Conservation (phyloP, 2,113 vertebrate species). For the Marmota monax region DNA sequence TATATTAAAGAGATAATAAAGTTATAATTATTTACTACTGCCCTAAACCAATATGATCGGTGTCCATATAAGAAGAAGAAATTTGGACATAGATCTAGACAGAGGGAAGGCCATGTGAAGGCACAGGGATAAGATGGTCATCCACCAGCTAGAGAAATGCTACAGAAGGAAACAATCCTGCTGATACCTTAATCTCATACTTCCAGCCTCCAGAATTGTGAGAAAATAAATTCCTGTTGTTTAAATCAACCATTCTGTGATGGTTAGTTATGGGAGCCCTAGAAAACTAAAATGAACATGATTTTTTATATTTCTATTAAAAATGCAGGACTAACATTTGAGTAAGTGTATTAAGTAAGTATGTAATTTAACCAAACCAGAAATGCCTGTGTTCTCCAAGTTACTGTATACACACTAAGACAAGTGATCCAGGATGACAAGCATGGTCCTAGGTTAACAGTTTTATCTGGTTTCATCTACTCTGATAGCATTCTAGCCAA, state of each 20-base stretch:
- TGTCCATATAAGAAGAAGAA: neutral
- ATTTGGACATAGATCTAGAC: neutral
- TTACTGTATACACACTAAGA: conserved; percentile 42
- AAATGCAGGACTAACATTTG: conserved; percentile 24
- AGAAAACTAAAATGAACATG: neutral
- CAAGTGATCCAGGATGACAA: conserved; percentile 42
- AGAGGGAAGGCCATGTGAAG: neutral
- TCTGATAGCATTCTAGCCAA: conserved; percentile 77
- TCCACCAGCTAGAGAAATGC: neutral
- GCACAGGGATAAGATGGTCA: neutral
- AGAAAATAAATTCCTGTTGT: neutral
- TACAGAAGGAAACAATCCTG: neutral
- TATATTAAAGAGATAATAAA: conserved; percentile 31
- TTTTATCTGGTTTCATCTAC: conserved; percentile 78
- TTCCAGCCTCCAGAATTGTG: neutral
- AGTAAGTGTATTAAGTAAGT: conserved; percentile 37
- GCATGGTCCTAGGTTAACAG: conserved; percentile 25
- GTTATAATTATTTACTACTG: neutral
- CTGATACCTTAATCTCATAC: neutral
- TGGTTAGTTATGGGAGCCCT: neutral
- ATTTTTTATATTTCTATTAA: conserved; percentile 53
- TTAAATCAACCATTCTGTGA: neutral
- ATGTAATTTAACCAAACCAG: conserved; percentile 29
- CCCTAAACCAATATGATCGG: neutral
- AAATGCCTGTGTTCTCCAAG: conserved; percentile 15